These are phyloP conservation scores for Dicrostonyx torquatus DNA, from an alignment of 2,797 vertebrate species.

Conservation along the genomic window DNA sequence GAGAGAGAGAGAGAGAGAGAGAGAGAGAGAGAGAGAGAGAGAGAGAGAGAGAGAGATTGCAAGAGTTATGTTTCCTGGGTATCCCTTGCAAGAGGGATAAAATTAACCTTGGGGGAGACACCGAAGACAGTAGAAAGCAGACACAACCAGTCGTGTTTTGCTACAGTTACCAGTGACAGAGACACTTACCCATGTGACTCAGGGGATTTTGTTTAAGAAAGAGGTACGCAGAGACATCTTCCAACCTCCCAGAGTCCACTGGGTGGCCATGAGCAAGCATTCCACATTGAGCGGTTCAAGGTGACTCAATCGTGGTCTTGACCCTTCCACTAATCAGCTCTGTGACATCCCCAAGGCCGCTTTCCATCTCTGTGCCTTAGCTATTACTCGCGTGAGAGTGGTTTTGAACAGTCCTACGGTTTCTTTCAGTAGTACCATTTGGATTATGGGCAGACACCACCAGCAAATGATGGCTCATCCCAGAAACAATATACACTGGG, in stretches of 20 bases:
- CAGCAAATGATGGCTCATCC: background rate
- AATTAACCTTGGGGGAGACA: background rate
- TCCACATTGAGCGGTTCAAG: accelerated
- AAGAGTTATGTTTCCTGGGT: background rate
- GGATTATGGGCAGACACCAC: background rate
- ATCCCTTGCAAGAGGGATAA: background rate
- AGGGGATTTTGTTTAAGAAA: background rate
- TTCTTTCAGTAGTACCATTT: background rate
- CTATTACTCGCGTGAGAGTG: background rate
- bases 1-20: background rate
- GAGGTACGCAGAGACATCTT: background rate
- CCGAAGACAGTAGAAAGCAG: background rate
- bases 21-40: background rate
- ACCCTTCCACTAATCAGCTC: background rate
- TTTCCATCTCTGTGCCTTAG: background rate
- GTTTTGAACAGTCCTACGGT: background rate
- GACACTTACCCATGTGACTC: background rate
- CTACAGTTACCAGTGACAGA: background rate
- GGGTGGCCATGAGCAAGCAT: background rate
- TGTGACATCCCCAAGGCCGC: background rate
- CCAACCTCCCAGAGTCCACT: too few species aligned
- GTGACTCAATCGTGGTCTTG: background rate
- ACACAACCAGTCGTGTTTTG: background rate
- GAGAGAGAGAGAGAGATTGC: background rate
- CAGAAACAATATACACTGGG: background rate